Conservation (phyloP, 2,888 invertebrate species). For the Torymus tubicola region DNA sequence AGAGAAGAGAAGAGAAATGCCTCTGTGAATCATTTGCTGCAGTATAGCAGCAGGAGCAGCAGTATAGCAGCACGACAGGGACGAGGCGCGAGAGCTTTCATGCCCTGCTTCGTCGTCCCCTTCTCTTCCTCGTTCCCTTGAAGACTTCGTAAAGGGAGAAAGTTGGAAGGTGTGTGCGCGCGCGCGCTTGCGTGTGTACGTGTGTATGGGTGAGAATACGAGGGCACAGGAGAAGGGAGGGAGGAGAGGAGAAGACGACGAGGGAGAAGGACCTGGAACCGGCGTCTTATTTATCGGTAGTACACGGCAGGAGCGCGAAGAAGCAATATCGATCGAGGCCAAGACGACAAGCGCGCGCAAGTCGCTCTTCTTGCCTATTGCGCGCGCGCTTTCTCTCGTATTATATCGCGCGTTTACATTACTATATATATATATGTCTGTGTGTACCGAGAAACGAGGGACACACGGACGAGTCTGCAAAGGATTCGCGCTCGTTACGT, state of each 20-base stretch:
- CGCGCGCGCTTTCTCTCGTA: background rate
- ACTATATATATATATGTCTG: background rate
- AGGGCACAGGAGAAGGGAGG: no score
- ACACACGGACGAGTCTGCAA: no score
- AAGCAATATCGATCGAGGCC: slow-evolving; percentile 40
- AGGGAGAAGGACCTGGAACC: background rate
- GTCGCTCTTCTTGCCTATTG: background rate
- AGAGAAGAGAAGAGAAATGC: slow-evolving; percentile 14
- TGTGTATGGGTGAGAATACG: no score
- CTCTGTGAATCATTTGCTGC: slow-evolving; percentile 7
- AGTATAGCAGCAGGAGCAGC: background rate
- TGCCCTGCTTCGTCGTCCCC: no score
- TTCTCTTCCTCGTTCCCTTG: background rate
- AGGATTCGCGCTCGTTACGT: no score
- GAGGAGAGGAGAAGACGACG: background rate
- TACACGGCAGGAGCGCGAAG: slow-evolving; percentile 20
- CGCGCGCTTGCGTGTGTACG: no score
- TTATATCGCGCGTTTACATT: no score
- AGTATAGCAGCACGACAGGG: no score
- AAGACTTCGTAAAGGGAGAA: background rate
- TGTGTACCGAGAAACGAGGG: background rate
- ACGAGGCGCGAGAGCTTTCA: background rate
- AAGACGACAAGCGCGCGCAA: slow-evolving; percentile 4
- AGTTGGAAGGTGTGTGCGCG: background rate
- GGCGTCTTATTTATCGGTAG: slow-evolving; percentile 41